These are phyloP conservation scores for Anhinga rufa DNA, from an alignment of 2,113 vertebrate genomes.

Conservation along the genomic window DNA sequence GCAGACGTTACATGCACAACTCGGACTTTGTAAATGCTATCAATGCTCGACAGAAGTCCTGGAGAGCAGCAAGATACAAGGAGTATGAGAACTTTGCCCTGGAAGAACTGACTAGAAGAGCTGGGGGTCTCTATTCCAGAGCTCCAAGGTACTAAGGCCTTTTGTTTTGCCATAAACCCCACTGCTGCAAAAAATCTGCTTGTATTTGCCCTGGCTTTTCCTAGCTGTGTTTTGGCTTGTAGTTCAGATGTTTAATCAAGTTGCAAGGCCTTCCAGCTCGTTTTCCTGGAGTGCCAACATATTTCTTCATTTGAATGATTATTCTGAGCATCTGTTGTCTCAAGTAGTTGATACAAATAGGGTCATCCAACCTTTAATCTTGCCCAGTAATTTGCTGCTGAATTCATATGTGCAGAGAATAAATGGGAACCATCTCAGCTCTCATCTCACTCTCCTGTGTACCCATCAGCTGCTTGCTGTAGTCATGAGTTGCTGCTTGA, in stretches of 20 bases:
- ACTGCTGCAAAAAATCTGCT: neutral
- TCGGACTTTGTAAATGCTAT: slow-evolving; percentile 80
- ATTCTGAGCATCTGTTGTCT: neutral
- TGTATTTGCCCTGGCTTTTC: neutral
- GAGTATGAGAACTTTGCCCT: slow-evolving; percentile 79
- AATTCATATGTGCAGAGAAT: neutral
- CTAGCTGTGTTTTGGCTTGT: neutral
- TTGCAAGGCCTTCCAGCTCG: neutral
- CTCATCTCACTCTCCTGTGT: neutral
- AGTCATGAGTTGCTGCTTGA: neutral
- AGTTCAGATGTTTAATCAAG: neutral
- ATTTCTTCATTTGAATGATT: neutral
- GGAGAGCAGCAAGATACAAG: slow-evolving; percentile 81
- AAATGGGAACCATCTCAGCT: neutral
- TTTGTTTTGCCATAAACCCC: neutral
- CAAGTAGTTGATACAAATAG: neutral
- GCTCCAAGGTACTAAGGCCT: slow-evolving; percentile 69
- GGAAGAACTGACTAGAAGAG: slow-evolving; percentile 76
- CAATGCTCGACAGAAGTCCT: slow-evolving; percentile 84
- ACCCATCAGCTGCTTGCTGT: neutral
- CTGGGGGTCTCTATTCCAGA: slow-evolving; percentile 77
- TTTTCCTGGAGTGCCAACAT: neutral
- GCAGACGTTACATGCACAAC: slow-evolving; percentile 74
- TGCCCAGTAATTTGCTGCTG: neutral
- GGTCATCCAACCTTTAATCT: neutral